Evolutionary conservation across 2,888 invertebrate genomes (phyloP).

Genomic region (Cryptocephalus primarius): DNA sequence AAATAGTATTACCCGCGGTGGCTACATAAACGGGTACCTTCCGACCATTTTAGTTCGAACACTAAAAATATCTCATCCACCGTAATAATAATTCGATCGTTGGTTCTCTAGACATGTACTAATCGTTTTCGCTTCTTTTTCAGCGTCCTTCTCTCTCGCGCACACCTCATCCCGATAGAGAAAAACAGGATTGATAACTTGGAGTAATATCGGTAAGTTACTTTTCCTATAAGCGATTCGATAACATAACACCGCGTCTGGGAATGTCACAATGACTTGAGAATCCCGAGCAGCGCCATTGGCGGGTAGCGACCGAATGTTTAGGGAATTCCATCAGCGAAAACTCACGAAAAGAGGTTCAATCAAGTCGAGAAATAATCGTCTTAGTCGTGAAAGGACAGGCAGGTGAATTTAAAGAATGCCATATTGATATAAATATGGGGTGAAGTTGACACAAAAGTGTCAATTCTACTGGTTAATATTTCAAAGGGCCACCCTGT

Average conservation of each 20-base stretch:
- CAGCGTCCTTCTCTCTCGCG: no score
- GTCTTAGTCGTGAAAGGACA: no score
- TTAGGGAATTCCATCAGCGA: no score
- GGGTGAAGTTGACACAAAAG: no score
- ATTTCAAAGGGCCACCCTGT: no score
- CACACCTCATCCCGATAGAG: not conserved
- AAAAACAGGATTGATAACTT: conserved; percentile 10
- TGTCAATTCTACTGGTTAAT: no score
- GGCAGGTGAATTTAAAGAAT: no score
- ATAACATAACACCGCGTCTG: conserved; percentile 19
- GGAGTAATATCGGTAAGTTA: conserved; percentile 12
- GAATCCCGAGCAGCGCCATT: conserved; percentile 3
- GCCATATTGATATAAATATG: no score
- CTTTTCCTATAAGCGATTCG: conserved; percentile 16
- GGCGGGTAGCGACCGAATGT: not conserved
- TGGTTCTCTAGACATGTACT: conserved; percentile 10
- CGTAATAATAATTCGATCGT: conserved; percentile 13
- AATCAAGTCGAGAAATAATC: no score
- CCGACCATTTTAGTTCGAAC: conserved; percentile 7
- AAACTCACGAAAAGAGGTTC: no score
- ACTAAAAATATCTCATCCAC: conserved; percentile 13
- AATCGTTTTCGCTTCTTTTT: conserved; percentile 10
- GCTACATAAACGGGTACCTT: not conserved
- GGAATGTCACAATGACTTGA: conserved; percentile 15
- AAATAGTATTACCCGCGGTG: not conserved